Base-by-base conservation (phyloP, 1,140 invertebrate species). In the Dreissena polymorpha region DNA sequence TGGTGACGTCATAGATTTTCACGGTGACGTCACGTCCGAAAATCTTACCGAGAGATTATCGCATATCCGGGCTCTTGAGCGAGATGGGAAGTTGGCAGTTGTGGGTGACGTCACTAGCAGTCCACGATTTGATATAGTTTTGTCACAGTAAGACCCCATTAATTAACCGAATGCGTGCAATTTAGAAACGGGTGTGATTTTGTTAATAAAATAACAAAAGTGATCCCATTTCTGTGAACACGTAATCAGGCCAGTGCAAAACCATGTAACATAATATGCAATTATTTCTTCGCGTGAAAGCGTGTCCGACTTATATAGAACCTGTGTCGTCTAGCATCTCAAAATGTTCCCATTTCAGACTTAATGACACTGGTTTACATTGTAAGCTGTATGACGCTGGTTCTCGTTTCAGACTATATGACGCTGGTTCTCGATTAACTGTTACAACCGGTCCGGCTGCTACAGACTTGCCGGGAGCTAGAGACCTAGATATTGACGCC, bases 11-110 rank as follows among this genome's bases (percentile, higher is more conserved):
- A 39, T 72, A 25, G 14, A 72, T n/a, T 81, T 81, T 53, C 39
- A 14, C 23, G 63, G 69, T 21, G 78, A 72, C 23, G 57, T 81
- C 21, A 81, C 21, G 18, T 81, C 78, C 25, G 78, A 81, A 25
- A 50, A 67, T n/a, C 68, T 81, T 10, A 64, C 78, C 14, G 78
- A 81, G 27, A 73, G 39, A 27, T 49, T 81, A n/a, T 14, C 27
- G 27, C 53, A 72, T 7, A 14, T 81, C 10, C 27, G 25, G 13
- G 60, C 69, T 10, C 49, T 81, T 64, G 78, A 81, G 23, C 39
- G 27, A 49, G 70, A 64, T 7, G 71, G 51, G 2, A 81, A 51
- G 64, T n/a, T 81, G 21, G 51, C 57, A 10, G 78, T 81, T 14
- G 23, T 25, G 23, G 78, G 78, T 1, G 70, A 81, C 57, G 57